A percentile compares a stretch with the other conserved stretches of the same genome.
Evolutionary conservation across 2,888 invertebrate genomes (phyloP).

Genomic region (Willowsia nigromaculata): DNA sequence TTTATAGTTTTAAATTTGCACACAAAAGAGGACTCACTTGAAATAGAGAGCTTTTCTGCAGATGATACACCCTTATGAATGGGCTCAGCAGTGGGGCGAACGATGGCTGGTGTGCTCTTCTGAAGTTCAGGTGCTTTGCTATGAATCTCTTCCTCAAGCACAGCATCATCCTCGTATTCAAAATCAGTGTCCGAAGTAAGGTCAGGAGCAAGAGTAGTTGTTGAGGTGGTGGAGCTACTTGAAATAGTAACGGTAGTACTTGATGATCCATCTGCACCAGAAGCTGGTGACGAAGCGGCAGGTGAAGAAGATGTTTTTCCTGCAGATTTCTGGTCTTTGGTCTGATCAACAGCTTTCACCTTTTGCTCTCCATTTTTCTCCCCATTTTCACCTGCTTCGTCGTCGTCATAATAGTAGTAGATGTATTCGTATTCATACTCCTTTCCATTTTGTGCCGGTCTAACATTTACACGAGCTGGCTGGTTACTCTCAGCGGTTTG

Average conservation of each 20-base stretch:
- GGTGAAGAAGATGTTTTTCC: slow-evolving; percentile 37
- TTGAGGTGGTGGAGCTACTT: slow-evolving; percentile 45
- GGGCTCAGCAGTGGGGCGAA: slow-evolving; percentile 40
- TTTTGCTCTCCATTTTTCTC: slow-evolving; percentile 50
- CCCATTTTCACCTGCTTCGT: slow-evolving; percentile 79
- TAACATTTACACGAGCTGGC: slow-evolving; percentile 89
- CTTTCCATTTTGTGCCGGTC: slow-evolving; percentile 93
- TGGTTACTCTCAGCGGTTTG: slow-evolving; percentile 79
- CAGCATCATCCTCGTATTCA: slow-evolving; percentile 63
- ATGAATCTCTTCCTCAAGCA: slow-evolving; percentile 32
- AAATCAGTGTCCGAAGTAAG: slow-evolving; percentile 61
- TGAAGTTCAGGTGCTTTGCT: slow-evolving; percentile 56
- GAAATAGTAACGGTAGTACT: slow-evolving; percentile 32
- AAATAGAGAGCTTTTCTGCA: slow-evolving; percentile 67
- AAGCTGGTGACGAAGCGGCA: slow-evolving; percentile 33
- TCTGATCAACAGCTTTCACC: slow-evolving; percentile 30
- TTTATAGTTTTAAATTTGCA: not conserved
- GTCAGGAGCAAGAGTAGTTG: slow-evolving; percentile 53
- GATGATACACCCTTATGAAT: slow-evolving; percentile 57
- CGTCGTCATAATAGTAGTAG: slow-evolving; percentile 93
- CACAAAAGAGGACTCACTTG: slow-evolving; percentile 42
- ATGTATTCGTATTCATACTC: slow-evolving; percentile 96
- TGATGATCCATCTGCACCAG: slow-evolving; percentile 40
- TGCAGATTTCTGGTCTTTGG: not conserved
- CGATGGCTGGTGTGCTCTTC: slow-evolving; percentile 49